Percentiles rank a stretch among this genome's conserved stretches.
Evolutionary conservation across 2,797 vertebrate genomes (phyloP).

Genomic region (Calcarius lapponicus): DNA sequence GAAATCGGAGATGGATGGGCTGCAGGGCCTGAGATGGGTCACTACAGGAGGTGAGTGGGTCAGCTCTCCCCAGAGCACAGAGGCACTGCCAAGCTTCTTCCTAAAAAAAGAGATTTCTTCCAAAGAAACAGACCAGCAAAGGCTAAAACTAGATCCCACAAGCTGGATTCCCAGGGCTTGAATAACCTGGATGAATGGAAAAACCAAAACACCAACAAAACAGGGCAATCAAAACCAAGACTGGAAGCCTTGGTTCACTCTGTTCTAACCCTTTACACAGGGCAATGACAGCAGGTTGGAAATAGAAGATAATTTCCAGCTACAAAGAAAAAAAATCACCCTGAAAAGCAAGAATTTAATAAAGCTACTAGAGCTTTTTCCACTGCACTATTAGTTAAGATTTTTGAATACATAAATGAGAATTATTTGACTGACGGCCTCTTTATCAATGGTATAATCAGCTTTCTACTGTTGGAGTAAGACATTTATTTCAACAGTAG

Average conservation of each 20-base stretch:
- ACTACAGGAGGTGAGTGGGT: not conserved
- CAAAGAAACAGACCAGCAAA: not conserved
- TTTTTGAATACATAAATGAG: slow-evolving; percentile 63
- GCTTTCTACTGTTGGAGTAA: slow-evolving; percentile 46
- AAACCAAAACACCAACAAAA: not conserved
- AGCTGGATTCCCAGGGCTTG: not conserved
- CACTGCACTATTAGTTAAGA: slow-evolving; percentile 61
- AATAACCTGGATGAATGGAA: not conserved
- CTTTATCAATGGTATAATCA: slow-evolving; percentile 48
- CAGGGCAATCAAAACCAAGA: not conserved
- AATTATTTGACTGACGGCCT: slow-evolving; percentile 54
- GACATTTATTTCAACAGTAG: slow-evolving; percentile 49
- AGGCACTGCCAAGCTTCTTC: not conserved
- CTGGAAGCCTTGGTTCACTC: not conserved
- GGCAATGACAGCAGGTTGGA: not conserved
- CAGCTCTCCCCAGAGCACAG: rapidly evolving
- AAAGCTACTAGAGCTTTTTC: slow-evolving; percentile 27
- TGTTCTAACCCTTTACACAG: not conserved
- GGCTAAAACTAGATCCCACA: not conserved
- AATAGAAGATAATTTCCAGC: slow-evolving; percentile 1
- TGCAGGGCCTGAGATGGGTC: rapidly evolving
- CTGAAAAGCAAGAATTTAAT: slow-evolving; percentile 50
- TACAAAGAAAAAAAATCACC: not conserved
- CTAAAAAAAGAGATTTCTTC: not conserved
- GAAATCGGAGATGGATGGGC: rapidly evolving